These are phyloP conservation scores for Propithecus deckenii DNA, from an alignment of 2,797 vertebrate genomes.

Conservation along the genomic window DNA sequence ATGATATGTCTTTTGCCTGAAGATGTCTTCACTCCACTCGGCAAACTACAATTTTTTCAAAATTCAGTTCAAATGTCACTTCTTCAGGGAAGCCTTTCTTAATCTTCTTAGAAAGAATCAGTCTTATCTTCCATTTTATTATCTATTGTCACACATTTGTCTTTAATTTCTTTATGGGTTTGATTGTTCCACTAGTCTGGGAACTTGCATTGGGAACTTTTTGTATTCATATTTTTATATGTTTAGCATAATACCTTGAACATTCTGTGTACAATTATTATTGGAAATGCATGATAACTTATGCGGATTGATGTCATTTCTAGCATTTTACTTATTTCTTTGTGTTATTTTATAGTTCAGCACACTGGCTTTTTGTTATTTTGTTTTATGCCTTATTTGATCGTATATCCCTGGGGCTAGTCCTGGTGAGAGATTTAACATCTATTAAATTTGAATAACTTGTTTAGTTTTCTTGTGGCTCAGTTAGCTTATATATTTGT, in stretches of 20 bases:
- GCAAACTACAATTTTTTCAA: conserved; percentile 6
- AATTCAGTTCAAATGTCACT: background rate
- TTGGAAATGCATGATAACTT: background rate
- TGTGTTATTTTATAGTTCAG: background rate
- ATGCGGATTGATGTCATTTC: background rate
- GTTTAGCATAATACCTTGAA: background rate
- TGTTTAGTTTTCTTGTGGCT: background rate
- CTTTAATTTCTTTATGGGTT: background rate
- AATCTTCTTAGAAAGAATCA: background rate
- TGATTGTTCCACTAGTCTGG: background rate
- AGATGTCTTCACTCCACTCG: background rate
- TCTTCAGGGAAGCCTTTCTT: background rate
- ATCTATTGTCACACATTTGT: background rate
- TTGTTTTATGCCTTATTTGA: background rate
- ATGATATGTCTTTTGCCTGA: background rate
- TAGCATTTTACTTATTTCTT: background rate
- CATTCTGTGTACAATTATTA: background rate
- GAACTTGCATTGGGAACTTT: background rate
- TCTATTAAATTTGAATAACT: background rate
- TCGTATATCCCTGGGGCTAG: background rate
- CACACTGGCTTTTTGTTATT: background rate
- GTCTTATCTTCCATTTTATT: background rate
- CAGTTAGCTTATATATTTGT: background rate
- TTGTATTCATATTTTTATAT: background rate
- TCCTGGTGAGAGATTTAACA: background rate